Evolutionary conservation across 1,140 invertebrate species (phyloP).

Genomic region (Drosophila arawakana): DNA sequence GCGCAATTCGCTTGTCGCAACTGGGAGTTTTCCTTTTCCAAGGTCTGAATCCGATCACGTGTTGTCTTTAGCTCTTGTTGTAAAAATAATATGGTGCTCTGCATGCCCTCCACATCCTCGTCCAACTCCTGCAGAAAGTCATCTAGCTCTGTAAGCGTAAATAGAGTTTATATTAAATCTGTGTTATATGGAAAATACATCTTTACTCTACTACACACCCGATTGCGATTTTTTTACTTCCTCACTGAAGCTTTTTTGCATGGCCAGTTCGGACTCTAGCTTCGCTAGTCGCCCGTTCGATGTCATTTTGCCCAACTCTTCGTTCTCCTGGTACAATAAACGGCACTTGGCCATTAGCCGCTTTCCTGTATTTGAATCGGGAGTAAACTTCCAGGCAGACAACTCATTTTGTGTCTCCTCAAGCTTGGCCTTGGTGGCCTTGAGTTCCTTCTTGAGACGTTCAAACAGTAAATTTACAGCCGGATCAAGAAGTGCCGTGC

Average conservation of each 20-base stretch:
- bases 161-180: background rate
- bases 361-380: conserved; percentile 98
- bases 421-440: conserved; percentile 94
- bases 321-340: conserved; percentile 98
- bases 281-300: conserved; percentile 97
- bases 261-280: conserved; percentile 96
- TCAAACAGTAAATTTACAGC: conserved; percentile 98
- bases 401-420: conserved; percentile 99
- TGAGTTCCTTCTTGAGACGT: conserved; percentile 95
- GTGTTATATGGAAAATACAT: background rate
- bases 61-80: conserved; percentile 95
- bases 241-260: conserved; percentile 97
- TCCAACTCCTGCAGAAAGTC: conserved; percentile 98
- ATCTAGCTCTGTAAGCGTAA: conserved; percentile 90
- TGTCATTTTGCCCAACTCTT: conserved; percentile 98
- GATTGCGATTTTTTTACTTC: conserved; percentile 99
- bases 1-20: conserved; percentile 40
- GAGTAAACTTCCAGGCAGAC: conserved; percentile 99
- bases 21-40: conserved; percentile 78
- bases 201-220: conserved; percentile 86
- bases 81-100: conserved; percentile 97
- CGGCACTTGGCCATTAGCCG: conserved; percentile 98
- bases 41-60: conserved; percentile 86
- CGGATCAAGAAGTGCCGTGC: conserved; percentile 95
- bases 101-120: conserved; percentile 99